These are phyloP conservation scores for Agriopis leucophaearia DNA, from an alignment of 2,888 invertebrate species.

Conservation along the genomic window DNA sequence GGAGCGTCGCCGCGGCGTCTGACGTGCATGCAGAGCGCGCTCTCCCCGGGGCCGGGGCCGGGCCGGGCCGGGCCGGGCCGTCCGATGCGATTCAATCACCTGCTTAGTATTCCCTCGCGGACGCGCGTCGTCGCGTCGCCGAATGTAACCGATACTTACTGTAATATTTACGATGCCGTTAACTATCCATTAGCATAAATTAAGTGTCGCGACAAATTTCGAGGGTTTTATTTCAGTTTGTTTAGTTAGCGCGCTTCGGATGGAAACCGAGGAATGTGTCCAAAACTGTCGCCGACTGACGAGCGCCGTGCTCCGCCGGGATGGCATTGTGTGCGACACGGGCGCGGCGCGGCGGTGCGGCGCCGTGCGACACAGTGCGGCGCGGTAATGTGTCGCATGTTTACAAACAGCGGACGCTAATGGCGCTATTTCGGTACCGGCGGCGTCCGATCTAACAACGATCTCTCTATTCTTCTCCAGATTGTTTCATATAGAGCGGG, in stretches of 20 bases:
- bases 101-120: constrained; percentile 30
- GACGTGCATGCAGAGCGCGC: constrained; percentile 29
- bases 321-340: constrained; percentile 37
- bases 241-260: constrained; percentile 63
- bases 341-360: constrained; percentile 49
- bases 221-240: constrained; percentile 59
- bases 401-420: constrained; percentile 76
- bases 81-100: not conserved
- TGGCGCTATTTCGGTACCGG: constrained; percentile 69
- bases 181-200: constrained; percentile 80
- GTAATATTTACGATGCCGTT: constrained; percentile 68
- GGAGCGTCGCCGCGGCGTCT: constrained; percentile 25
- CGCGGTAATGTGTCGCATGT: constrained; percentile 56
- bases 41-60: constrained; percentile 8
- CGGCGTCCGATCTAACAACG: constrained; percentile 36
- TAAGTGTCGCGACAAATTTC: constrained; percentile 73
- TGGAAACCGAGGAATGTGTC: constrained; percentile 64
- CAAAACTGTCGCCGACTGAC: constrained; percentile 43
- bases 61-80: not conserved
- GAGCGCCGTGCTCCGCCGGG: constrained; percentile 4
- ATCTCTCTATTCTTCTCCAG: constrained; percentile 47
- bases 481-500: constrained; percentile 25
- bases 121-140: constrained; percentile 21
- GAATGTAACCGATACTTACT: constrained; percentile 61
- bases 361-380: constrained; percentile 39